Percentiles rank a stretch among this genome's conserved stretches.
phyloP scores from a whole-genome alignment of 2,888 invertebrate species.

The Drosophila melanocephala region DNA sequence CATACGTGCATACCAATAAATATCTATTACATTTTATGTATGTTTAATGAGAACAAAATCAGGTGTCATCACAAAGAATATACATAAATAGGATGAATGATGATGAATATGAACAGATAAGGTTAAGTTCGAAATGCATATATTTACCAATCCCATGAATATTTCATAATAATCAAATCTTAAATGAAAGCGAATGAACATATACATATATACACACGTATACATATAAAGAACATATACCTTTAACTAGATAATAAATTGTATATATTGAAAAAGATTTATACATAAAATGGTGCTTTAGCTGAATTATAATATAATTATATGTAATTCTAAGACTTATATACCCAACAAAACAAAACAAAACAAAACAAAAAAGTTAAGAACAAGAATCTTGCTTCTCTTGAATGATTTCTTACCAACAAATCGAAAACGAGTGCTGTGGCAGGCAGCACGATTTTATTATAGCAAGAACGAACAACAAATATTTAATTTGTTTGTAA shows the following conservation, averaged over 20 bases:
- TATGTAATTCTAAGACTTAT: conserved; percentile 69
- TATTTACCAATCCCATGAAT: conserved; percentile 50
- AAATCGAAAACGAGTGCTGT: conserved; percentile 28
- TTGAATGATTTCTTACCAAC: conserved; percentile 33
- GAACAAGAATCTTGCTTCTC: conserved; percentile 43
- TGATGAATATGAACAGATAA: conserved; percentile 11
- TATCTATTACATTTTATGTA: conserved; percentile 26
- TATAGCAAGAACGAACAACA: conserved; percentile 2
- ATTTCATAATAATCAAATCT: conserved; percentile 41
- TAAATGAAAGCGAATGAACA: conserved; percentile 44
- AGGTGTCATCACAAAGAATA: conserved; percentile 31
- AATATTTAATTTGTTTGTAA: conserved; percentile 13
- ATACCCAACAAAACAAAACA: conserved; percentile 36
- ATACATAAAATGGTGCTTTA: conserved; percentile 83
- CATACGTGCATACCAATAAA: conserved; percentile 18
- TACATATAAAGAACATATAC: conserved; percentile 62
- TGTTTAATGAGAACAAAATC: conserved; percentile 32
- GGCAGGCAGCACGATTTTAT: conserved; percentile 41
- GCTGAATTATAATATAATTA: conserved; percentile 81
- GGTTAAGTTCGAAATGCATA: conserved; percentile 16
- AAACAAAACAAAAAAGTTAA: background rate
- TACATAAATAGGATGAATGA: conserved; percentile 8
- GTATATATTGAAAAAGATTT: conserved; percentile 52
- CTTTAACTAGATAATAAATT: conserved; percentile 65
- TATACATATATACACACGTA: conserved; percentile 61